Base-by-base conservation (phyloP, 1,140 invertebrate genomes). In the Drosophila kohkoa region DNA sequence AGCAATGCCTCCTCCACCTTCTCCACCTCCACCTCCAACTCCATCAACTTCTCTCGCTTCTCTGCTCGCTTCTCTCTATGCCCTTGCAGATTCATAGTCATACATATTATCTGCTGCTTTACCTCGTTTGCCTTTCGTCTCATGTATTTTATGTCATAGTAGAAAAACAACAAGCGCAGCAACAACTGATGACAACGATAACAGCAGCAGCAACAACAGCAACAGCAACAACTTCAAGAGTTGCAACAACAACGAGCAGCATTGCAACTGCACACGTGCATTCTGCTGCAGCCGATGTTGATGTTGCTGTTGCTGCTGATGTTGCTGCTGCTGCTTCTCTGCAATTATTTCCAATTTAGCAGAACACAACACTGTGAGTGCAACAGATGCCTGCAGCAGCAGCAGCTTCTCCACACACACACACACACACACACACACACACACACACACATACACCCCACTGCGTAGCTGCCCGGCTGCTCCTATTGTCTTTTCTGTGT, bases 301-400 rank as follows among this genome's bases (percentile, higher is more conserved):
- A 0, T 32, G 30, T n/a, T 20, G 75, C 71, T 52, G 72, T 69
- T 20, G 20, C 20, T 20, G 82, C 38, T 20, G 28, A n/a, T n/a
- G 15, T 15, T 15, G 15, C 52, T 66, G 62, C 16, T 55, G 49
- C 52, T 75, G 70, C 81, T 60, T 57, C 72, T 68, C 78, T 75
- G 85, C 85, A 88, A 88, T 88, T 88, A 88, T 88, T 89, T 88
- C 85, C 85, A 88, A 88, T 88, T 88, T 88, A 88, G 85, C 85
- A 76, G 83, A 75, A 88, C 85, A 88, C 85, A 89, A 85, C 81
- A 75, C 68, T 70, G 20, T 25, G 67, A 58, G 52, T 77, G 46
- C 60, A 71, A 66, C 58, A 75, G 49, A 75, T 71, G 54, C 64
- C 25, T 20, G 41, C 64, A 55, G 67, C 52, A 48, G 49, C 54